Evolutionary conservation across 2,113 vertebrate genomes (phyloP).

Genomic region (Chamaea fasciata): DNA sequence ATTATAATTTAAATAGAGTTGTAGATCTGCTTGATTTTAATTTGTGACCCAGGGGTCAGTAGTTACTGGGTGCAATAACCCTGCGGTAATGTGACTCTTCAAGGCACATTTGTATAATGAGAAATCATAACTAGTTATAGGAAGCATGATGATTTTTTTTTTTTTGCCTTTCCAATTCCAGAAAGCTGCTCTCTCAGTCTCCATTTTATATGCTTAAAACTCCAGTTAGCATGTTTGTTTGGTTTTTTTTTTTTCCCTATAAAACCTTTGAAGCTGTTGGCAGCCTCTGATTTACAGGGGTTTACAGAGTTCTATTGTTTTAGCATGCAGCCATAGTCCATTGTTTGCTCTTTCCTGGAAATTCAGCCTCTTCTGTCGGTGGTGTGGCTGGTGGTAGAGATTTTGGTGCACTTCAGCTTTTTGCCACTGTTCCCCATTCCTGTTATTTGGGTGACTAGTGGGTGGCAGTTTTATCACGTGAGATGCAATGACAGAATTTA

Average conservation of each 20-base stretch:
- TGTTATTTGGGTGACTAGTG: background rate
- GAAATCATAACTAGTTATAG: conserved; percentile 69
- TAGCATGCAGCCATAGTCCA: background rate
- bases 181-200: background rate
- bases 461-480: background rate
- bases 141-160: conserved; percentile 37
- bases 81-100: conserved; percentile 55
- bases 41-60: conserved; percentile 66
- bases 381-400: background rate
- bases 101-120: conserved; percentile 70
- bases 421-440: background rate
- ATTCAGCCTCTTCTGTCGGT: background rate
- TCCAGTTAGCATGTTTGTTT: background rate
- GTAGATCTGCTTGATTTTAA: conserved; percentile 70
- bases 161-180: conserved; percentile 44
- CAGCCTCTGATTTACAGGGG: background rate
- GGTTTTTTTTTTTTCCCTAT: background rate
- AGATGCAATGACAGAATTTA: background rate
- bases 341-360: background rate
- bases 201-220: conserved; percentile 4
- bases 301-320: background rate
- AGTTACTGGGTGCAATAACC: conserved; percentile 69
- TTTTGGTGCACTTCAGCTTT: background rate
- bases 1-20: conserved; percentile 72
- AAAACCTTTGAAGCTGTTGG: background rate